Conservation (phyloP, 2,797 vertebrate genomes). For the Hafferia zeledoni region DNA sequence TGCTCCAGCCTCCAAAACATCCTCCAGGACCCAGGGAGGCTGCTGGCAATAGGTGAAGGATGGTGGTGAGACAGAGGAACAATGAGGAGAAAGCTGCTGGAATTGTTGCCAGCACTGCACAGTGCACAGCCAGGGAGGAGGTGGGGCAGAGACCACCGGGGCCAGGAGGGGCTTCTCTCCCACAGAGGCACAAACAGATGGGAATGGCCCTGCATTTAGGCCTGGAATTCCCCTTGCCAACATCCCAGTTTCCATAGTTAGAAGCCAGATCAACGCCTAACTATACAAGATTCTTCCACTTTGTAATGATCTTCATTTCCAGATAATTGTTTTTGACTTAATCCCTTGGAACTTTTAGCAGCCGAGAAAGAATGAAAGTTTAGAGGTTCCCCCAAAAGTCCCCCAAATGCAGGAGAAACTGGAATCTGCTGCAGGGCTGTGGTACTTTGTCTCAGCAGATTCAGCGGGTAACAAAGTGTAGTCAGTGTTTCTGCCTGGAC, state of each 20-base stretch:
- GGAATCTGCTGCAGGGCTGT: conserved; percentile 10
- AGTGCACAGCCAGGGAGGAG: not conserved
- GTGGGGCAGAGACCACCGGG: not conserved
- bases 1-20: not conserved
- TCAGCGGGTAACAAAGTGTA: not conserved
- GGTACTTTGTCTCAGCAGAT: not conserved
- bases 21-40: not conserved
- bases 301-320: not conserved
- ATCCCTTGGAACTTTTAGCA: not conserved
- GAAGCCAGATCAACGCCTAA: not conserved
- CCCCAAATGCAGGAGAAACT: not conserved
- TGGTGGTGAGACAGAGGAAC: not conserved
- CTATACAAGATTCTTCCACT: not conserved
- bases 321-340: not conserved
- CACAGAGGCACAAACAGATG: not conserved
- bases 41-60: not conserved
- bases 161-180: not conserved
- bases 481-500: conserved; percentile 33
- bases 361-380: not conserved
- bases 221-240: not conserved
- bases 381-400: not conserved
- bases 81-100: not conserved
- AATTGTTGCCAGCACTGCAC: not conserved
- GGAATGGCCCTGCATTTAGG: not conserved
- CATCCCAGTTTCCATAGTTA: not conserved